Base-by-base conservation (phyloP, 2,113 vertebrate species). In the Chaenogobius annularis region DNA sequence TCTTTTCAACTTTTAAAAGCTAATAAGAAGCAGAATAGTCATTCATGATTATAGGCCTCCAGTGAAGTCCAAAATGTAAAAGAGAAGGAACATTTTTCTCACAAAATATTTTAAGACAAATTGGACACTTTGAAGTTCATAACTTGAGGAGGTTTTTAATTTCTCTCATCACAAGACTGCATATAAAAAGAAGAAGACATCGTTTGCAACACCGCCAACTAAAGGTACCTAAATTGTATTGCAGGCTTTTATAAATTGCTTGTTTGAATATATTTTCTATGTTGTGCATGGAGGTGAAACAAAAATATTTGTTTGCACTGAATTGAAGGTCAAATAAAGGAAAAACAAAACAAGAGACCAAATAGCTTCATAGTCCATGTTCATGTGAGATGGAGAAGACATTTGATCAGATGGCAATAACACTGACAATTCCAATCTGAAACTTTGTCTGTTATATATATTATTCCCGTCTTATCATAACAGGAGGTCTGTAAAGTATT, bases 391-490 rank as follows among this genome's bases (percentile, higher is more conserved):
- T 35, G 10, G 55, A 3, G 17, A 31, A 61, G 11, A 26, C 58
- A 31, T 31, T 61, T 35, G 58, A 61, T 26, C 12, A 3, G 62
- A 10, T 20, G 31, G 15, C 10, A 64, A 37, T 64, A 40, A 43
- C 62, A 40, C 62, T 10, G 35, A 7, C 47, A 6, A 66, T 23
- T 22, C 43, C 20, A 14, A 47, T 66, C 61, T n/a, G 10, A 74
- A 56, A 48, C 26, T 15, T 65, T 68, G 79, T 73, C 43, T 81
- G 76, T 66, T 77, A 64, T 40, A 64, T 66, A 78, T 75, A 58
- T 69, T 78, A 40, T 66, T 63, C 23, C 58, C 72, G 0, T 55
- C 77, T 73, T 66, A 78, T 63, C 80, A 82, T 78, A 83, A 72
- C 23, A 76, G 82, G 43, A 69, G 46, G 80, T 74, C 65, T 68